Evolutionary conservation across 2,797 vertebrate species (phyloP).

Genomic region (Pteropus rufus): DNA sequence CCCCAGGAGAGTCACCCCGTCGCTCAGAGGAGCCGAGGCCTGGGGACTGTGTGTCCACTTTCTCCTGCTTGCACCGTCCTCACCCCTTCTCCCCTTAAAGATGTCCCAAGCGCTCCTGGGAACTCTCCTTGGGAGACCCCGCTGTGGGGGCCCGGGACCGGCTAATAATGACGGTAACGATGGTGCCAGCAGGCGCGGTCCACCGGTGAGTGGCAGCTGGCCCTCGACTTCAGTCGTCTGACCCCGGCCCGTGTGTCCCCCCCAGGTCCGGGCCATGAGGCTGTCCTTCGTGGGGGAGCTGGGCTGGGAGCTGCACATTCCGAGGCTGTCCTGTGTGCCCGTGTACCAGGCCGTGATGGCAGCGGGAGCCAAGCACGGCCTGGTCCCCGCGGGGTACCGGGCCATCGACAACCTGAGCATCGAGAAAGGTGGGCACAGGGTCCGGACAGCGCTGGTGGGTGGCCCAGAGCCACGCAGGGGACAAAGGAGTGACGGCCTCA

Average conservation of each 20-base stretch:
- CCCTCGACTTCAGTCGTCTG: accelerated
- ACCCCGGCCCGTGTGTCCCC: accelerated
- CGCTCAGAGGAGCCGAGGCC: not conserved
- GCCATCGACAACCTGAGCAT: constrained; percentile 98
- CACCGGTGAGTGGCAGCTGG: accelerated
- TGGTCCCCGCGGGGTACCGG: constrained; percentile 93
- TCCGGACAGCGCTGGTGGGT: accelerated
- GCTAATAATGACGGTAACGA: not conserved
- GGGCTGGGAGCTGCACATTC: constrained; percentile 97
- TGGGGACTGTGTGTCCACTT: accelerated
- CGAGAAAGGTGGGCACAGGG: constrained; percentile 90
- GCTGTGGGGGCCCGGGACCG: not conserved
- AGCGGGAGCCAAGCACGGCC: constrained; percentile 87
- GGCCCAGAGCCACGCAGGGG: not conserved
- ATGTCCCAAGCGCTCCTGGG: not conserved
- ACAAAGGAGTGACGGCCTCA: accelerated
- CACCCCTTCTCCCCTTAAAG: not conserved
- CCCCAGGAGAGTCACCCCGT: not conserved
- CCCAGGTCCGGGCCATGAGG: constrained; percentile 94
- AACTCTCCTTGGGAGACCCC: not conserved
- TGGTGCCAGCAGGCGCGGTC: accelerated
- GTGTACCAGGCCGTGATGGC: constrained; percentile 94
- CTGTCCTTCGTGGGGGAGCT: constrained; percentile 96
- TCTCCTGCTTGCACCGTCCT: accelerated
- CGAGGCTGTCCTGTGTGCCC: constrained; percentile 86